Percentiles rank a stretch among this genome's conserved stretches.
These are phyloP conservation scores for Nibea coibor DNA, from an alignment of 2,113 vertebrate species.

Conservation along the genomic window DNA sequence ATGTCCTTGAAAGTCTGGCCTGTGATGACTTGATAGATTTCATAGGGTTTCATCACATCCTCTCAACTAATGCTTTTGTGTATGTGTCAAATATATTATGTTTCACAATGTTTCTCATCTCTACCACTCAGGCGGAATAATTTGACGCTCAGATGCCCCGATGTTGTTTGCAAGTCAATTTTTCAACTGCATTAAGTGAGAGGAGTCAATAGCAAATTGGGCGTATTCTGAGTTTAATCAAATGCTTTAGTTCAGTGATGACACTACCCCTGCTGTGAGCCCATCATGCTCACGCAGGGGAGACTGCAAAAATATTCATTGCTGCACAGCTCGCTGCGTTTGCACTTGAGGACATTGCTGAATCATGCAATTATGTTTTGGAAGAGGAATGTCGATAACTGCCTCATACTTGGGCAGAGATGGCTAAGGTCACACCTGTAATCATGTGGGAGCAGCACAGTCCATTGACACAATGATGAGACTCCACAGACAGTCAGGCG, in stretches of 20 bases:
- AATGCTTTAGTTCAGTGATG: slow-evolving; percentile 43
- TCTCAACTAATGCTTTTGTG: slow-evolving; percentile 39
- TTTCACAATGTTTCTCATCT: slow-evolving; percentile 54
- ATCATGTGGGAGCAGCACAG: slow-evolving; percentile 76
- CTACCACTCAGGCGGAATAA: slow-evolving; percentile 15
- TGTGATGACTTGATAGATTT: slow-evolving; percentile 46
- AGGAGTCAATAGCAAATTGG: slow-evolving; percentile 47
- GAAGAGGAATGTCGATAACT: slow-evolving; percentile 70
- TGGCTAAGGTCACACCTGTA: slow-evolving; percentile 78
- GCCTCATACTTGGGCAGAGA: slow-evolving; percentile 46
- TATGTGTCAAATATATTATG: slow-evolving; percentile 38
- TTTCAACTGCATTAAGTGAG: slow-evolving; percentile 47
- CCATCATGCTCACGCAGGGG: slow-evolving; percentile 9
- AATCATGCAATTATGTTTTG: slow-evolving; percentile 76
- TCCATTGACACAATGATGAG: slow-evolving; percentile 78
- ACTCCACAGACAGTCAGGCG: slow-evolving; percentile 51
- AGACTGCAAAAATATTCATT: slow-evolving; percentile 57
- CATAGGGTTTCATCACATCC: slow-evolving; percentile 58
- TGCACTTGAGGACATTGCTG: slow-evolving; percentile 74
- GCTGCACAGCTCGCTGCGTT: slow-evolving; percentile 52
- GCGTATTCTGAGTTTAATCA: slow-evolving; percentile 52
- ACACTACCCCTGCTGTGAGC: slow-evolving; percentile 31
- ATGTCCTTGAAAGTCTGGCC: slow-evolving; percentile 7
- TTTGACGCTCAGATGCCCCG: slow-evolving; percentile 2
- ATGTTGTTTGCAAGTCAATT: slow-evolving; percentile 55